These are phyloP conservation scores for Philaenus spumarius DNA, from an alignment of 1,140 invertebrate genomes.

Conservation along the genomic window DNA sequence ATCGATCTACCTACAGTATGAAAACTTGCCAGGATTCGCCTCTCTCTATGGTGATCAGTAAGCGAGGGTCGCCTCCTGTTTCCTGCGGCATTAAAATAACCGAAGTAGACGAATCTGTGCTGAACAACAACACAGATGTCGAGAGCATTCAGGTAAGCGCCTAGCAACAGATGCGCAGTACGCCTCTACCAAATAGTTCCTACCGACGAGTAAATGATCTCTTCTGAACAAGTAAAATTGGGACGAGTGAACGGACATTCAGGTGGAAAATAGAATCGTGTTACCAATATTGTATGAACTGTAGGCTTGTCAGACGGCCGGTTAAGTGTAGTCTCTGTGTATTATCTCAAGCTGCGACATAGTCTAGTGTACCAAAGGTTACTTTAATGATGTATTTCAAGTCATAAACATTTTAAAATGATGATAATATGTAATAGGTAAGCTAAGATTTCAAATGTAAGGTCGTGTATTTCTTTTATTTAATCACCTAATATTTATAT, in stretches of 20 bases:
- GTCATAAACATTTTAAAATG: no score
- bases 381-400: no score
- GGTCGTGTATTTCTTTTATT: no score
- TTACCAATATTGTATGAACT: conserved; percentile 1
- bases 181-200: background rate
- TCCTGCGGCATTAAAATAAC: background rate
- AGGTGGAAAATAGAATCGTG: background rate
- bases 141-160: conserved; percentile 5
- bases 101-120: background rate
- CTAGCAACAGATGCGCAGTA: background rate
- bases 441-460: no score
- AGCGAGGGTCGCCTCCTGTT: background rate
- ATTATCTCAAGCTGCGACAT: background rate
- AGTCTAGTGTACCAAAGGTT: conserved; percentile 13
- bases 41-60: background rate
- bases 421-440: no score
- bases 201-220: conserved; percentile 4
- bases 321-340: background rate
- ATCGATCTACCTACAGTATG: background rate
- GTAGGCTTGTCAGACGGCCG: background rate
- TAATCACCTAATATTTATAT: no score
- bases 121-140: conserved; percentile 13
- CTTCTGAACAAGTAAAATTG: background rate
- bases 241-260: no score
- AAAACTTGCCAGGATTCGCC: background rate